Evolutionary conservation across 2,797 vertebrate genomes (phyloP).

Genomic region (Coccyzus lansbergi): DNA sequence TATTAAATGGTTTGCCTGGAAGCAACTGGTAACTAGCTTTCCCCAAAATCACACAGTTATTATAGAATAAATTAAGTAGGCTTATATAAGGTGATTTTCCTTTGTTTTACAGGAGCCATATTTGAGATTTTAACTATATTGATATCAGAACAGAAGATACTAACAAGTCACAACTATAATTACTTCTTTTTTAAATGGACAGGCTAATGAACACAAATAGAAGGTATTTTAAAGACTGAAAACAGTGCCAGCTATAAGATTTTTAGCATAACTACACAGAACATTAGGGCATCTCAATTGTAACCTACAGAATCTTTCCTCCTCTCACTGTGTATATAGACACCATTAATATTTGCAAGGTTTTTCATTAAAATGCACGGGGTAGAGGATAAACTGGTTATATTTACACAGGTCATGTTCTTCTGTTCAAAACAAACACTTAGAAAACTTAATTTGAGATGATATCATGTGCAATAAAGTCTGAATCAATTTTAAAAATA

Average conservation of each 20-base stretch:
- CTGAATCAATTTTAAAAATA: constrained; percentile 45
- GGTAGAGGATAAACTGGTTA: background rate
- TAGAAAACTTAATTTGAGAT: background rate
- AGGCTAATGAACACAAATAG: background rate
- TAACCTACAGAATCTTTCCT: background rate
- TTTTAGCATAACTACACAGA: background rate
- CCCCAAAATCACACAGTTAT: background rate
- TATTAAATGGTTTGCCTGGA: background rate
- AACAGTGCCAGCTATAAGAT: background rate
- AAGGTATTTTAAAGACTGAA: background rate
- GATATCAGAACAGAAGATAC: constrained; percentile 1
- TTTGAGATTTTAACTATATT: background rate
- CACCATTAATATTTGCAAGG: background rate
- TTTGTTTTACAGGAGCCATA: background rate
- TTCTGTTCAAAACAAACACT: constrained; percentile 32
- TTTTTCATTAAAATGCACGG: constrained; percentile 17
- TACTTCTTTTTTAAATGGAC: background rate
- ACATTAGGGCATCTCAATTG: background rate
- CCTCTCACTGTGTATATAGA: background rate
- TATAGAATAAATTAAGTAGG: constrained; percentile 22
- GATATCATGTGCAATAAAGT: background rate
- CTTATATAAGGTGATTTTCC: background rate
- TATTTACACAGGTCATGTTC: constrained; percentile 11
- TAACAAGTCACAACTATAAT: background rate
- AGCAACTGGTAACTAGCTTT: constrained; percentile 3